Conservation (phyloP, 2,888 invertebrate genomes). For the Erpobdella octoculata region DNA sequence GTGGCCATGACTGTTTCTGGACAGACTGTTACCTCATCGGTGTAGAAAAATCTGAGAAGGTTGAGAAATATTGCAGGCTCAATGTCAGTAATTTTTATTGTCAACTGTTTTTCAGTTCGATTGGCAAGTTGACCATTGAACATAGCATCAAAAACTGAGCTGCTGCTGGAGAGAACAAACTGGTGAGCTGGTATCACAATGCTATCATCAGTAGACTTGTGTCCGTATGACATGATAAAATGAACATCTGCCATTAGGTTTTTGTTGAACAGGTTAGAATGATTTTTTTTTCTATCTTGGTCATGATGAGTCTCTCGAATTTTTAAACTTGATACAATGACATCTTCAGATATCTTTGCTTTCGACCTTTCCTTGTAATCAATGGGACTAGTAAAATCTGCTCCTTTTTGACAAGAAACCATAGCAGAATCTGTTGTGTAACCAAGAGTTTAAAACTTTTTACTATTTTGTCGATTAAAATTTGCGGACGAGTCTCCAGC, state of each 20-base stretch:
- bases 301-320: not conserved
- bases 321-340: not conserved
- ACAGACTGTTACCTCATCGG: constrained; percentile 89
- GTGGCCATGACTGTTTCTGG: constrained; percentile 89
- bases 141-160: constrained; percentile 96
- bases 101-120: constrained; percentile 59
- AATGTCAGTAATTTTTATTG: constrained; percentile 89
- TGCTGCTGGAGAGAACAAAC: constrained; percentile 87
- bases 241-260: constrained; percentile 88
- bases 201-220: constrained; percentile 53
- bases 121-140: constrained; percentile 83
- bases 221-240: constrained; percentile 66
- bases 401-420: constrained; percentile 3
- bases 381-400: not conserved
- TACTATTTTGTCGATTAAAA: too few relatives aligned
- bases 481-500: too few relatives aligned
- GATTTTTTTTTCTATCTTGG: constrained; percentile 63
- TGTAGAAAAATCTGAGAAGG: constrained; percentile 86
- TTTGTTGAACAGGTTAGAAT: constrained; percentile 95
- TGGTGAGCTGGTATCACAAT: constrained; percentile 82
- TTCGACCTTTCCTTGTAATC: not conserved
- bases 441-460: too few relatives aligned
- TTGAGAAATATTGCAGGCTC: constrained; percentile 89
- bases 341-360: not conserved
- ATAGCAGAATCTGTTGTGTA: constrained; percentile 10